These are phyloP conservation scores for Marmota flaviventris DNA, from an alignment of 2,113 vertebrate genomes.

Conservation along the genomic window DNA sequence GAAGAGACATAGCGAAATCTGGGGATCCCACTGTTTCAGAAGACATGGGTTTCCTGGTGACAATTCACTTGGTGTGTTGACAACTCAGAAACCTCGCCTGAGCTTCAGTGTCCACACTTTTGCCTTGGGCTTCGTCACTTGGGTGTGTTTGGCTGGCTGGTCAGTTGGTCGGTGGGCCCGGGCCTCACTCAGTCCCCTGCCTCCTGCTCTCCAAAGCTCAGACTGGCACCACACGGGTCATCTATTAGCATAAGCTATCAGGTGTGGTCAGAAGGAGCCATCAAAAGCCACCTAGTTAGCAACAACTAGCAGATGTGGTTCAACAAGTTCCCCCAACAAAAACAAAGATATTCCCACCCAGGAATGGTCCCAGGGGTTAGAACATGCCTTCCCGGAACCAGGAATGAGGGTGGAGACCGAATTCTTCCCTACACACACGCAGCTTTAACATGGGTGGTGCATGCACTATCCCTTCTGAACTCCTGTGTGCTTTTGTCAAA, in stretches of 20 bases:
- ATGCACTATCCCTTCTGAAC: not conserved
- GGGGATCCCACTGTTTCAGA: not conserved
- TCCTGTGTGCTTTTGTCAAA: not conserved
- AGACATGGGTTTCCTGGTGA: not conserved
- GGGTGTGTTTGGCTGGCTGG: not conserved
- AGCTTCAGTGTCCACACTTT: not conserved
- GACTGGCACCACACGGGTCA: not conserved
- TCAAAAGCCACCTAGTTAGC: not conserved
- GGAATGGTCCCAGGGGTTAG: not conserved
- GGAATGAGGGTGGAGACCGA: not conserved
- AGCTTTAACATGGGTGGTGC: not conserved
- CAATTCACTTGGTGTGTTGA: too few species aligned
- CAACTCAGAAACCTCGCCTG: not conserved
- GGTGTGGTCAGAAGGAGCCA: too few species aligned
- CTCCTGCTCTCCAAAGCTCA: not conserved
- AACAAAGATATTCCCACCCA: not conserved
- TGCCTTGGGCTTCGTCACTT: not conserved
- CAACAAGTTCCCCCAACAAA: not conserved
- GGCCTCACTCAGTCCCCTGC: not conserved
- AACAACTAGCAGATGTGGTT: not conserved
- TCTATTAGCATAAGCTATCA: not conserved
- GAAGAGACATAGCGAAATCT: not conserved
- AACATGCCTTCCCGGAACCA: not conserved
- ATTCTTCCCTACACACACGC: not conserved
- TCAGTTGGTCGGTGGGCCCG: not conserved